Evolutionary conservation across 2,888 invertebrate genomes (phyloP), one percentile per base, ranked within the genome.

Genomic region (Priapulus caudatus): DNA sequence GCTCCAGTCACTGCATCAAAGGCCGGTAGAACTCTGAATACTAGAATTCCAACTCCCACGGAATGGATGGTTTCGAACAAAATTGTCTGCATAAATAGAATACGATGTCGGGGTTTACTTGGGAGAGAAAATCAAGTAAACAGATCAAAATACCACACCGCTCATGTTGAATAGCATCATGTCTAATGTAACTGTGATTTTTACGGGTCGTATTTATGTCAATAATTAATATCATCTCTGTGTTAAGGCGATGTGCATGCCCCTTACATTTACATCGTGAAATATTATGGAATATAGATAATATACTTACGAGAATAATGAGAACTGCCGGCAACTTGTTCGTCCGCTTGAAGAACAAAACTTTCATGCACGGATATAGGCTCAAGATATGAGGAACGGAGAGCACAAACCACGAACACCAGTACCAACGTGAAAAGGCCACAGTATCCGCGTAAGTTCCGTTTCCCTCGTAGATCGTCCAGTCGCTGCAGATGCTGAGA

Each of bases 1-100:
- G 91, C 88, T 44, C 91, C 93, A 70, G 90, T 88, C 52, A 93
- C 84, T 3, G 90, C 88, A 71, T 97, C 92, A 60, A 95, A 72
- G 66, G 89, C 84, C 0, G 97, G 95, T 48, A 97, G 76, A 47
- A 95, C 81, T 56, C 83, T 80, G 70, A 91, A 89, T 64, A 90
- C 83, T 59, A 97, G 77, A 43, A 93, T 70, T 0, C 84, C 87
- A 59, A 91, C 73, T 23, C 97, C 97, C 53, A 88, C 75, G 0
- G 88, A 84, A 67, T 92, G 90, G 48, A 88, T 76, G 2, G 88
- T 84, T 74, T 97, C 95, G 68, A 89, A 83, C 47, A 87, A 64
- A 60, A 86, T 81, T 50, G 90, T 68, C 74, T 74, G 56, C 23
- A 65, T 63, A n/a, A 53, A 50, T 24, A 55, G 18, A 22, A 52